phyloP scores from a whole-genome alignment of 2,797 vertebrate species.

The Cheirogaleus major region DNA sequence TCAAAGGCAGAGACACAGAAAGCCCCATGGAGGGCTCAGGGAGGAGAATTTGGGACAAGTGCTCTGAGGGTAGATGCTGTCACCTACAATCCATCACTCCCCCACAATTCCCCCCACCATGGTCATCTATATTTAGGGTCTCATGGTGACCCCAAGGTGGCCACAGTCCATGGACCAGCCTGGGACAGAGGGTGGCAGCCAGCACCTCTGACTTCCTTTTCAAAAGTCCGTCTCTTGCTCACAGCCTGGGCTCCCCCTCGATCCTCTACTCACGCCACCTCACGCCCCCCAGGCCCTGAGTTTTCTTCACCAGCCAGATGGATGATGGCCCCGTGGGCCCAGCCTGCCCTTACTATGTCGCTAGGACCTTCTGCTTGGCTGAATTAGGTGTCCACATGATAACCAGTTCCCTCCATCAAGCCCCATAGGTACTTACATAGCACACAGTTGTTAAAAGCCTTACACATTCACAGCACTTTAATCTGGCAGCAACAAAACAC shows the following conservation, averaged over 20 bases:
- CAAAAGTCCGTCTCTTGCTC: neutral
- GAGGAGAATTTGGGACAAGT: neutral
- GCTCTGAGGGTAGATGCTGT: neutral
- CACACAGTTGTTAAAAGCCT: neutral
- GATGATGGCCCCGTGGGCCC: neutral
- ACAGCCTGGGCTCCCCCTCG: neutral
- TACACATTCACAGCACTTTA: neutral
- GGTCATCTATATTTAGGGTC: neutral
- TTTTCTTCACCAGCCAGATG: neutral
- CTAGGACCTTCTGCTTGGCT: neutral
- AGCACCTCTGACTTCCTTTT: neutral
- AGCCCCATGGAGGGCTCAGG: neutral
- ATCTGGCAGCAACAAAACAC: neutral
- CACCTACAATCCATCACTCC: neutral
- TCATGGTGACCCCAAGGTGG: neutral
- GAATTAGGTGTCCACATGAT: neutral
- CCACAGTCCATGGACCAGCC: neutral
- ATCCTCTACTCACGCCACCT: neutral
- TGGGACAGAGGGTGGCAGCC: neutral
- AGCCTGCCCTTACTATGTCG: neutral
- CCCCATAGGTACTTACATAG: neutral
- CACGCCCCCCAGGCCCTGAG: neutral
- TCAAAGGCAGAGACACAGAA: neutral
- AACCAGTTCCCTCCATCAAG: neutral
- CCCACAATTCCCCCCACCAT: accelerated